Evolutionary conservation across 2,888 invertebrate genomes (phyloP), one percentile per base, ranked within the genome.

Genomic region (Caenorhabditis japonica): DNA sequence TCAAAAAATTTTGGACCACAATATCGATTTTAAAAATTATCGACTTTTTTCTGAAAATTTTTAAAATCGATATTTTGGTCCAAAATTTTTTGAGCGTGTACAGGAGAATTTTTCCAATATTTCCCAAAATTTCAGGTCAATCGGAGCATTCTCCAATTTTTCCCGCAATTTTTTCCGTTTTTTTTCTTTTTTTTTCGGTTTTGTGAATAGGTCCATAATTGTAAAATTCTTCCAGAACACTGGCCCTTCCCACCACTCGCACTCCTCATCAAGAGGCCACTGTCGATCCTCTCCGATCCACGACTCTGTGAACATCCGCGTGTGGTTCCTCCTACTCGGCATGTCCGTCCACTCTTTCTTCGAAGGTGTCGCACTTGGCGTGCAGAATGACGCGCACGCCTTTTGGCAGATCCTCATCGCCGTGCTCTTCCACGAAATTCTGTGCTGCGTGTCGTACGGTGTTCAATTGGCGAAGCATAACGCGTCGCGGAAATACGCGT

Each of bases 341-440:
- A 84, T 91, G 4, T 90, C 91, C 2, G 78, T 91, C 1, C 91
- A 91, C 83, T 90, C 91, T 0, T 79, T 91, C 3, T 91, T 91
- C 85, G 91, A 91, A 85, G 91, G 91, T 5, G 83, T 91, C 15
- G 91, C 91, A 3, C 88, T 91, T 52, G 91, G 91, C 1, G 87
- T 91, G 2, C 90, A 83, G 61, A 74, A 68, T 13, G 79, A 80
- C 19, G 43, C 44, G 12, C 52, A 56, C n/a, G 79, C 77, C 17
- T 85, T 85, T 55, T 59, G 79, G 52, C 80, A 81, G 46, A 75
- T 85, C n/a, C 60, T 84, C 23, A 58, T 84, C n/a, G 82, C 84
- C 17, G 78, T 85, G 3, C 77, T 85, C 75, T 76, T 85, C 19
- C 85, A 85, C 47, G 85, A 81, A 60, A 76, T 84, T 21, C 73